phyloP scores from a whole-genome alignment of 2,113 vertebrate genomes.

The Oreotragus oreotragus region DNA sequence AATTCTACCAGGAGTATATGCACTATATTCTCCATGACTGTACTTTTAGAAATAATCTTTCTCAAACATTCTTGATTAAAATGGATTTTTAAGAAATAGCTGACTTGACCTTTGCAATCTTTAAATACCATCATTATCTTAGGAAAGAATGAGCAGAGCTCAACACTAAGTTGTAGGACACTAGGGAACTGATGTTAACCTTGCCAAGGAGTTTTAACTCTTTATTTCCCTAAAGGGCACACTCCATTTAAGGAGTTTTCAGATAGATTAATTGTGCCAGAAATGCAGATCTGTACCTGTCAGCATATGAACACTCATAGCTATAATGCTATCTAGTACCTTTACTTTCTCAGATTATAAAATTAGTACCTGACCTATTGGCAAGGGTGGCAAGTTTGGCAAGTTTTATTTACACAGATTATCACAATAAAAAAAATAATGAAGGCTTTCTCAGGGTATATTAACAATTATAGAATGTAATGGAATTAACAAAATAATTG shows the following conservation, averaged over 20 bases:
- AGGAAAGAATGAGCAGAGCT: not conserved
- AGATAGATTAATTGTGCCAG: not conserved
- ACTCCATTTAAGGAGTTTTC: not conserved
- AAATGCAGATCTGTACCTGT: not conserved
- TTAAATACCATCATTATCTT: constrained; percentile 5
- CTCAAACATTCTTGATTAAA: constrained; percentile 9
- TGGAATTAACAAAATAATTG: constrained; percentile 1
- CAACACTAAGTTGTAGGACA: not conserved
- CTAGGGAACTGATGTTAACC: not conserved
- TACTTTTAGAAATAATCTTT: constrained; percentile 13
- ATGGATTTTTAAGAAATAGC: not conserved
- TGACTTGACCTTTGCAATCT: constrained; percentile 1
- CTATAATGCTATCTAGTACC: constrained; percentile 7
- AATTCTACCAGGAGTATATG: not conserved
- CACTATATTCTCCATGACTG: constrained; percentile 17
- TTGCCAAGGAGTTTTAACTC: constrained; percentile 5
- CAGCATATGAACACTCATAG: not conserved
- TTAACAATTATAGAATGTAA: constrained; percentile 31
- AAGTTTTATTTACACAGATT: constrained; percentile 15
- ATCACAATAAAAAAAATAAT: not conserved
- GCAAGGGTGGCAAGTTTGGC: not conserved
- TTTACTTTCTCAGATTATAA: constrained; percentile 11
- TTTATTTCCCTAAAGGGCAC: not conserved
- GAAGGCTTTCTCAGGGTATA: not conserved
- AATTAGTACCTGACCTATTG: not conserved